These are phyloP conservation scores for Artemisiospiza belli DNA, from an alignment of 2,113 vertebrate species.

Conservation along the genomic window DNA sequence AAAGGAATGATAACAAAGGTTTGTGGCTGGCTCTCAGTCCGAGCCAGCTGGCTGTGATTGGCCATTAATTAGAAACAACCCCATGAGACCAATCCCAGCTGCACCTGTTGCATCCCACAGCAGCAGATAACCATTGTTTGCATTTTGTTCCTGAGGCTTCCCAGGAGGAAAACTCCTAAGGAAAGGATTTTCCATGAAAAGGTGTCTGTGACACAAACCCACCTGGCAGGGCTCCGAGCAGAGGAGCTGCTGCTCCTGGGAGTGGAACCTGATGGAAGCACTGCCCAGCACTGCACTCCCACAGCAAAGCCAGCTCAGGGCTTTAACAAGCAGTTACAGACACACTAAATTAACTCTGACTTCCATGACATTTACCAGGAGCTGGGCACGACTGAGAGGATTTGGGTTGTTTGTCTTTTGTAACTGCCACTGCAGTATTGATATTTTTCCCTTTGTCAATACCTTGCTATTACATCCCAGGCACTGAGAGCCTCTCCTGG, in stretches of 20 bases:
- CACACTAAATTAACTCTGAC: neutral
- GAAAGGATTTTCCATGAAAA: too few relatives aligned
- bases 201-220: neutral
- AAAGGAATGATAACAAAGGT: too few relatives aligned
- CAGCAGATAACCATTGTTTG: too few relatives aligned
- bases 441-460: neutral
- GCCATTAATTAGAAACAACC: too few relatives aligned
- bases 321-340: neutral
- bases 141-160: too few relatives aligned
- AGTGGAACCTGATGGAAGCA: neutral
- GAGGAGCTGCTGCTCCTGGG: neutral
- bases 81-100: too few relatives aligned
- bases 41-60: too few relatives aligned
- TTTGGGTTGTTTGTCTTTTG: constrained; percentile 29
- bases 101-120: too few relatives aligned
- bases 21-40: too few relatives aligned
- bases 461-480: neutral
- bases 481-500: neutral
- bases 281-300: neutral
- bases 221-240: neutral
- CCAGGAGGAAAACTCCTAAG: too few relatives aligned
- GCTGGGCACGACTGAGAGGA: neutral
- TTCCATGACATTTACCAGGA: constrained; percentile 20
- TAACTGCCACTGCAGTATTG: neutral
- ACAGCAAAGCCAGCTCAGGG: accelerated